A percentile compares a stretch with the other conserved stretches of the same genome.
These are phyloP conservation scores for Hyles lineata DNA, from an alignment of 2,888 invertebrate species.

Conservation along the genomic window DNA sequence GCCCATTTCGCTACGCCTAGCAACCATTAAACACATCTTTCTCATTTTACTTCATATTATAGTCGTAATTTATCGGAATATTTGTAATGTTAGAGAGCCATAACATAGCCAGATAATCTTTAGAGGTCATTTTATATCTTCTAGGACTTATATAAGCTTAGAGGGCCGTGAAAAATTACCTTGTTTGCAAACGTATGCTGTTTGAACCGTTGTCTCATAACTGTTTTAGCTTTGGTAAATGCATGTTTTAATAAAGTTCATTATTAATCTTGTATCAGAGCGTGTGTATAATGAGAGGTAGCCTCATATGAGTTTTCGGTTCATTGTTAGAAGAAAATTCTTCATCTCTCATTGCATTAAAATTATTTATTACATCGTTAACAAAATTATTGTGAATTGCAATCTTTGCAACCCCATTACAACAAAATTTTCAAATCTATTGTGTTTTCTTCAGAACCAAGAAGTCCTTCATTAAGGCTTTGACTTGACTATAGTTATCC, in stretches of 20 bases:
- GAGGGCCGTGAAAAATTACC: conserved; percentile 11
- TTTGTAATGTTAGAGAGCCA: conserved; percentile 22
- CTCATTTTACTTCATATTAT: conserved; percentile 30
- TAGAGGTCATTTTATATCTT: conserved; percentile 18
- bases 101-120: conserved; percentile 13
- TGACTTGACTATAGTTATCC: too few relatives aligned
- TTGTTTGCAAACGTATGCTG: conserved; percentile 1
- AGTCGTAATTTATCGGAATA: conserved; percentile 26
- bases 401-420: too few relatives aligned
- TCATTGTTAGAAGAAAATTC: too few relatives aligned
- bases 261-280: too few relatives aligned
- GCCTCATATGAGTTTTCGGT: too few relatives aligned
- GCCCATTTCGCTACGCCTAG: conserved; percentile 35
- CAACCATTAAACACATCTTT: conserved; percentile 29
- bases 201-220: not conserved
- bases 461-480: too few relatives aligned
- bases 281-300: too few relatives aligned
- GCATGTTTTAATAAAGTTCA: not conserved
- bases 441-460: too few relatives aligned
- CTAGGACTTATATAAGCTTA: conserved; percentile 10
- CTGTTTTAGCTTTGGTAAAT: not conserved
- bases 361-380: too few relatives aligned
- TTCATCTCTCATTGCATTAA: too few relatives aligned
- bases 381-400: too few relatives aligned
- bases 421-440: too few relatives aligned